Evolutionary conservation across 23 tunicate species (phyloP).

Genomic region (Styela plicata): DNA sequence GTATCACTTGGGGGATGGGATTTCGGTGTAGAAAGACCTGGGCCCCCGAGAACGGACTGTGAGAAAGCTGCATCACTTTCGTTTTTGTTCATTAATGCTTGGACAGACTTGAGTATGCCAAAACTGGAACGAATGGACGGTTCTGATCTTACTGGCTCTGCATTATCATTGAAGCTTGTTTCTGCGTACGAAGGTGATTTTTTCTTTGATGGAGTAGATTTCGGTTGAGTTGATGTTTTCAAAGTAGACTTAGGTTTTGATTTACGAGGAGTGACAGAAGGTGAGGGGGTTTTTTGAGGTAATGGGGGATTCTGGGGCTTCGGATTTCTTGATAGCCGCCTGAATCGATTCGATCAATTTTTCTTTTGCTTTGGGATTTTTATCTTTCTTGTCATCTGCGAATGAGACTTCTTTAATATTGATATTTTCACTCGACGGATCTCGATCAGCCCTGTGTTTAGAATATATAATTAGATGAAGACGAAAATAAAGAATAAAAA

Average conservation of each 20-base stretch:
- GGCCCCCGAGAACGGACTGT: conserved; percentile 51
- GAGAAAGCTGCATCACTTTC: conserved; percentile 33
- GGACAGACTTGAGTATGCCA: conserved; percentile 69
- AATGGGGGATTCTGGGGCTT: background rate
- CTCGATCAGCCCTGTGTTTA: background rate
- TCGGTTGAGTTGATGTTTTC: background rate
- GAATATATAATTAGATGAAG: background rate
- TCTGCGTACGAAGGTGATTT: background rate
- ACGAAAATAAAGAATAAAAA: background rate
- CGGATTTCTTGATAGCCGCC: conserved; percentile 7
- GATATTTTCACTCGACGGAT: background rate
- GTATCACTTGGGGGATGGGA: conserved; percentile 24
- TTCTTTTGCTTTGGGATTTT: background rate
- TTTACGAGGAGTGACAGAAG: background rate
- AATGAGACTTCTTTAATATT: conserved; percentile 24
- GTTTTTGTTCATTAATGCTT: conserved; percentile 54
- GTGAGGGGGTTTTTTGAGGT: background rate
- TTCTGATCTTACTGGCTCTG: background rate
- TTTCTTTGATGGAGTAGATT: background rate
- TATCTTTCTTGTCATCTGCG: conserved; percentile 25
- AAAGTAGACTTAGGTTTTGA: background rate
- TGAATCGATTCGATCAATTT: conserved; percentile 19
- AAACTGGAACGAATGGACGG: conserved; percentile 32
- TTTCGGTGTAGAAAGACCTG: conserved; percentile 29
- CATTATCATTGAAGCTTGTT: background rate